phyloP scores from a whole-genome alignment of 1,140 invertebrate species.

The Ostrea edulis region DNA sequence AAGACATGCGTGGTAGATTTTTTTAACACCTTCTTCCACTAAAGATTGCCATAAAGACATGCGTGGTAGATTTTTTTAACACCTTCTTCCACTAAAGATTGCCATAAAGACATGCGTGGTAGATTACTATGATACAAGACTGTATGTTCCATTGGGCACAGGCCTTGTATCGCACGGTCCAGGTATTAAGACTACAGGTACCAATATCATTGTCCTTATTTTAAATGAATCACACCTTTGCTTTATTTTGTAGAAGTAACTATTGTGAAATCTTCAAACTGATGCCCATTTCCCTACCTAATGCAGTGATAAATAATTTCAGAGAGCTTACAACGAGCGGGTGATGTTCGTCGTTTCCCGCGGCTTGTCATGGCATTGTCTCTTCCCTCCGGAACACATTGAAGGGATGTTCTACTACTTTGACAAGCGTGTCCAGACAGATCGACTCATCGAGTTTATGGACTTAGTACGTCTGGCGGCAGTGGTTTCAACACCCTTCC shows the following conservation, averaged over 20 bases:
- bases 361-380: conserved; percentile 28
- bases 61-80: too few species aligned
- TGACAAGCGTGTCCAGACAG: background rate
- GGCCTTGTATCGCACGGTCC: background rate
- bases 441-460: background rate
- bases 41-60: too few species aligned
- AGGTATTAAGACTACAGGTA: conserved; percentile 7
- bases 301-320: background rate
- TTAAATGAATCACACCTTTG: background rate
- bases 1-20: too few species aligned
- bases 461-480: conserved; percentile 21
- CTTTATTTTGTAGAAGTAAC: background rate
- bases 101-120: too few species aligned
- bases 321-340: conserved; percentile 48
- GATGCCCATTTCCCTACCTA: background rate
- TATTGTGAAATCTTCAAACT: background rate
- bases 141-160: background rate
- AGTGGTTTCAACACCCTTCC: background rate
- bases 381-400: conserved; percentile 46
- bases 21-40: too few species aligned
- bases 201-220: background rate
- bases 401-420: too few species aligned
- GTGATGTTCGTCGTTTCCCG: background rate
- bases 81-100: too few species aligned
- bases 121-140: too few species aligned